Conservation (phyloP, 2,797 vertebrate species). For the Salmo trutta region DNA sequence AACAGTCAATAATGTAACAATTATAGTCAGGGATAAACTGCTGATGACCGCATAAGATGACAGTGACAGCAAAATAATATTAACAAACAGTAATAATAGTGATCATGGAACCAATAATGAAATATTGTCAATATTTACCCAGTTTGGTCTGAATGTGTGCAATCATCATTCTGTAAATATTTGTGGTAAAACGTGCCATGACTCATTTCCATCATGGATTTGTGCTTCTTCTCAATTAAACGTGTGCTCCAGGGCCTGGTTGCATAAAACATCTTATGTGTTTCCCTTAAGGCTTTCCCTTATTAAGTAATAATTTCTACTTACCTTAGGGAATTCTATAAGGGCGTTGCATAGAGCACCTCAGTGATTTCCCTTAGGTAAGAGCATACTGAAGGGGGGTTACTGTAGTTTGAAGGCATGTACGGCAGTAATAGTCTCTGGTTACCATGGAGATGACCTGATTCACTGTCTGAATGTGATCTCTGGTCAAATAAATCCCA, state of each 20-base stretch:
- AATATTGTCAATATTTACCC: background rate
- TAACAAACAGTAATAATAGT: background rate
- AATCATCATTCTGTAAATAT: constrained; percentile 1
- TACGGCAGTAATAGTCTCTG: too few relatives aligned
- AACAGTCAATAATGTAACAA: background rate
- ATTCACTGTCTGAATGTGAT: too few relatives aligned
- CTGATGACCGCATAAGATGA: background rate
- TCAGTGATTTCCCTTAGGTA: too few relatives aligned
- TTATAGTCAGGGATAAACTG: background rate
- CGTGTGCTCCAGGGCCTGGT: background rate
- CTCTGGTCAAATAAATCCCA: too few relatives aligned
- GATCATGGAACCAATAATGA: background rate
- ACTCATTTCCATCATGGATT: background rate
- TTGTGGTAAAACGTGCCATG: background rate
- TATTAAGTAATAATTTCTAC: too few relatives aligned
- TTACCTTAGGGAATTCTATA: too few relatives aligned
- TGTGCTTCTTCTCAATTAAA: background rate
- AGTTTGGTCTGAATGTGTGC: background rate
- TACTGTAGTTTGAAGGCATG: too few relatives aligned
- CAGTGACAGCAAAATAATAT: background rate
- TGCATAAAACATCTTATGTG: too few relatives aligned
- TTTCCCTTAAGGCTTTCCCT: too few relatives aligned
- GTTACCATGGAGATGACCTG: too few relatives aligned
- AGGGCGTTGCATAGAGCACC: too few relatives aligned
- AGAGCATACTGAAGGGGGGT: too few relatives aligned